Evolutionary conservation across 1,140 invertebrate species (phyloP).

Genomic region (Euborellia annulipes): DNA sequence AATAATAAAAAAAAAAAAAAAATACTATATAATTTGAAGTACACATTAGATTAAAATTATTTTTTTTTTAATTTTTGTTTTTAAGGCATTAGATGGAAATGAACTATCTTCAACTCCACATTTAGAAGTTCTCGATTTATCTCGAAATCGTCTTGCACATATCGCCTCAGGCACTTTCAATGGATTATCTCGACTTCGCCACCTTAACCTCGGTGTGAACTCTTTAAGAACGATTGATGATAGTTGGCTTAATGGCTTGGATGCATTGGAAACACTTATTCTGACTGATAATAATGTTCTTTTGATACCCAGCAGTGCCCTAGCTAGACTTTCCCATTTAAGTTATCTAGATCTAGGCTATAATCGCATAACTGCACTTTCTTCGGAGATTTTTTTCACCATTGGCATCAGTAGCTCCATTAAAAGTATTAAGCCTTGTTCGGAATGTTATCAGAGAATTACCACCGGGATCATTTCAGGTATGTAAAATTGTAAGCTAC

Average conservation of each 20-base stretch:
- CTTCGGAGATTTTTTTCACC: conserved; percentile 54
- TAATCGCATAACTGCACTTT: conserved; percentile 73
- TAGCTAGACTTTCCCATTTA: conserved; percentile 54
- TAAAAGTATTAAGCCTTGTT: conserved; percentile 49
- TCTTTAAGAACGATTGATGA: conserved; percentile 72
- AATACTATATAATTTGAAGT: no score
- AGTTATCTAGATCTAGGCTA: conserved; percentile 61
- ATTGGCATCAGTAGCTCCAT: conserved; percentile 41
- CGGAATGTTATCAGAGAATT: conserved; percentile 77
- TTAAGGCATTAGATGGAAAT: conserved; percentile 47
- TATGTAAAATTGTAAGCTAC: no score
- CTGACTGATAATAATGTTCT: conserved; percentile 77
- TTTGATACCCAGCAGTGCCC: conserved; percentile 61
- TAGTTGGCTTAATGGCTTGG: conserved; percentile 64
- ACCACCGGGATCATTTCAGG: conserved; percentile 55
- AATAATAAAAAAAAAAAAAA: no score
- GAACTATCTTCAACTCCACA: conserved; percentile 44
- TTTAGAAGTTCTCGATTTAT: conserved; percentile 62
- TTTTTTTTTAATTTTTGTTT: no score
- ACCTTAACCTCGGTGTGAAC: conserved; percentile 71
- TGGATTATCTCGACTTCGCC: conserved; percentile 46
- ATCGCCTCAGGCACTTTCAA: conserved; percentile 65
- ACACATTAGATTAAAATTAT: no score
- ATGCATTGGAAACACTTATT: conserved; percentile 55
- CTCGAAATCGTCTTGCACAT: conserved; percentile 65